Evolutionary conservation across 1,140 invertebrate genomes (phyloP).

Genomic region (Amphibalanus amphitrite): DNA sequence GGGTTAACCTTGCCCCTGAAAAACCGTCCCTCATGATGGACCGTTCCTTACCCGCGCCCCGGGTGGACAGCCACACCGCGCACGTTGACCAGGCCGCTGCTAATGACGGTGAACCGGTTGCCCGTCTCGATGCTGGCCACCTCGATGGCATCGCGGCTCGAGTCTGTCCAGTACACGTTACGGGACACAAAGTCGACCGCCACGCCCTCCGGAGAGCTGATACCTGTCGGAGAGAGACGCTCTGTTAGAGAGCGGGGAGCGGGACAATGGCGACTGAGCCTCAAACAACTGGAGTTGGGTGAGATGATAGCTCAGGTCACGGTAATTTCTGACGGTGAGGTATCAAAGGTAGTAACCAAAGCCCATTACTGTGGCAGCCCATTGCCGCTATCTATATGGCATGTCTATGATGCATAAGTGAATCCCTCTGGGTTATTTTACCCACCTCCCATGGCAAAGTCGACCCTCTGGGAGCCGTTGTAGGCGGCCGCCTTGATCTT

Average conservation of each 20-base stretch:
- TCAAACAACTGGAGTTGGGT: too few relatives aligned
- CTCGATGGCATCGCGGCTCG: slow-evolving; percentile 68
- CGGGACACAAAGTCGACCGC: slow-evolving; percentile 79
- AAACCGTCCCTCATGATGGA: too few relatives aligned
- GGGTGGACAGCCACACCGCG: slow-evolving; percentile 86
- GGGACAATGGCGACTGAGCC: too few relatives aligned
- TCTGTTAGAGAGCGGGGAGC: too few relatives aligned
- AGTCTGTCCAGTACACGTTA: slow-evolving; percentile 94
- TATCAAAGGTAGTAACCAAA: too few relatives aligned
- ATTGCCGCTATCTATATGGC: too few relatives aligned
- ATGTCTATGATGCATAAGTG: too few relatives aligned
- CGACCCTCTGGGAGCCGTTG: slow-evolving; percentile 47
- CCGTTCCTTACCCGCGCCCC: slow-evolving; percentile 59
- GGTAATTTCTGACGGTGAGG: too few relatives aligned
- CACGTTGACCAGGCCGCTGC: slow-evolving; percentile 65
- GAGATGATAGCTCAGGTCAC: too few relatives aligned
- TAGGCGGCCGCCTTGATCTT: slow-evolving; percentile 51
- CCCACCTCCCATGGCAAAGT: slow-evolving; percentile 43
- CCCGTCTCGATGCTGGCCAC: slow-evolving; percentile 70
- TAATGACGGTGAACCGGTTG: slow-evolving; percentile 49
- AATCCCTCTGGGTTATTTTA: too few relatives aligned
- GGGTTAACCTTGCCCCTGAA: too few relatives aligned
- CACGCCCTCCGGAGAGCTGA: slow-evolving; percentile 79
- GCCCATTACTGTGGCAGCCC: too few relatives aligned
- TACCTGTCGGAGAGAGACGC: slow-evolving; percentile 40